A percentile compares a stretch with the other conserved stretches of the same genome.
These are phyloP conservation scores for Neodiprion pinetum DNA, from an alignment of 1,140 invertebrate genomes.

Conservation along the genomic window DNA sequence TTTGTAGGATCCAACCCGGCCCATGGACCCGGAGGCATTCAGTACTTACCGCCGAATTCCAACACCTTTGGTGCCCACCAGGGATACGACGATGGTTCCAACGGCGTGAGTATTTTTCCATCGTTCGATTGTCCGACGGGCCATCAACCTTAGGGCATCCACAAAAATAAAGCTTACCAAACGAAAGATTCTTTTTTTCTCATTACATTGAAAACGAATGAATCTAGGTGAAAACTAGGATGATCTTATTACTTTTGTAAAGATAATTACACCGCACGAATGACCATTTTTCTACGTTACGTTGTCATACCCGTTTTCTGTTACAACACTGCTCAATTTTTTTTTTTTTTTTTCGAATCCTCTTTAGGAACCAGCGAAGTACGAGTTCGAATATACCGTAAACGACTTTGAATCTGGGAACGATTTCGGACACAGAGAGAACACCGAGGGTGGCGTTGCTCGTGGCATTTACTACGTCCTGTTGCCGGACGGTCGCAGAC, in stretches of 20 bases:
- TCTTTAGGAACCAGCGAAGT: constrained; percentile 50
- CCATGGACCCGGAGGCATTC: constrained; percentile 54
- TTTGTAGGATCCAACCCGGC: constrained; percentile 24
- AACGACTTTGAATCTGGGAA: constrained; percentile 50
- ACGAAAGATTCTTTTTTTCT: constrained; percentile 36
- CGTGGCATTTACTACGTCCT: constrained; percentile 56
- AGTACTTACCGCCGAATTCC: constrained; percentile 62
- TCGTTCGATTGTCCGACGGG: constrained; percentile 29
- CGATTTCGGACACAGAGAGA: constrained; percentile 57
- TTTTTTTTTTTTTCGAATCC: too few relatives aligned
- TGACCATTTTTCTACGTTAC: too few relatives aligned
- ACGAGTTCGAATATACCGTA: constrained; percentile 59
- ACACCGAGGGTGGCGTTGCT: constrained; percentile 50
- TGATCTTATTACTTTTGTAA: neutral
- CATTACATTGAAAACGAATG: neutral
- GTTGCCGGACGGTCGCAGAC: constrained; percentile 57
- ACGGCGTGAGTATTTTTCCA: constrained; percentile 53
- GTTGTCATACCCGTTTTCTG: too few relatives aligned
- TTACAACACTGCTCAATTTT: too few relatives aligned
- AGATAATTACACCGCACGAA: neutral
- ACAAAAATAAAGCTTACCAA: constrained; percentile 47
- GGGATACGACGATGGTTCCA: constrained; percentile 53
- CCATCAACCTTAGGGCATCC: constrained; percentile 45
- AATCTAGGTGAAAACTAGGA: too few relatives aligned
- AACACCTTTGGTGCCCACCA: constrained; percentile 40